Evolutionary conservation across 2,888 invertebrate species (phyloP), one percentile per base, ranked within the genome.

Genomic region (Phanerotoma sp.): DNA sequence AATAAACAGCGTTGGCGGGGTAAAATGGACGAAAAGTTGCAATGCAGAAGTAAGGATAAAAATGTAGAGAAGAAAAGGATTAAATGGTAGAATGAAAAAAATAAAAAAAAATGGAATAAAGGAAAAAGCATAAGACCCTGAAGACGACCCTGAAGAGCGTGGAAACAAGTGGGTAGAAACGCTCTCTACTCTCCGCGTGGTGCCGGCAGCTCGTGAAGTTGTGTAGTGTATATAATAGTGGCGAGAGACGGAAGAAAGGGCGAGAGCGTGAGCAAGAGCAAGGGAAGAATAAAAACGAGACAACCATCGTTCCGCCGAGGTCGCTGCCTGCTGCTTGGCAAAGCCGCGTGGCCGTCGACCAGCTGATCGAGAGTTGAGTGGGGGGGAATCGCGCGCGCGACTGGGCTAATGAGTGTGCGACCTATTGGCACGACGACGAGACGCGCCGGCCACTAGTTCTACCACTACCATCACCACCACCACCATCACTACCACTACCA

Each of bases 291-390:
- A 45, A 32, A 45, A 45, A 32, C 10, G 18, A 45, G 32, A 30
- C 30, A 45, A 28, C 30, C 42, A 25, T 15, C 15, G 42, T 42
- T 41, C 48, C 38, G 37, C 33, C 52, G 52, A 54, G 49, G 49
- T 49, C 49, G 49, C 49, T 49, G 49, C 45, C 55, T 50, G 50
- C 50, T 35, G 41, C 38, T 42, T 46, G 45, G 45, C 38, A 48
- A 41, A 51, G 46, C 50, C 55, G 50, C 42, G 50, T 51, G 48
- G 53, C 44, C 18, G 51, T 79, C 70, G 79, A 73, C 74, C 79
- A 79, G 79, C 79, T 77, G 84, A 84, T 84, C 82, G 83, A n/a
- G n/a, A n/a, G 82, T 80, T 84, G 82, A 78, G 79, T 79, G 79
- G 62, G 65, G 68, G 60, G 61, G 72, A 70, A 64, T 68, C 69